phyloP scores from a whole-genome alignment of 2,113 vertebrate species.

The Vombatus ursinus region DNA sequence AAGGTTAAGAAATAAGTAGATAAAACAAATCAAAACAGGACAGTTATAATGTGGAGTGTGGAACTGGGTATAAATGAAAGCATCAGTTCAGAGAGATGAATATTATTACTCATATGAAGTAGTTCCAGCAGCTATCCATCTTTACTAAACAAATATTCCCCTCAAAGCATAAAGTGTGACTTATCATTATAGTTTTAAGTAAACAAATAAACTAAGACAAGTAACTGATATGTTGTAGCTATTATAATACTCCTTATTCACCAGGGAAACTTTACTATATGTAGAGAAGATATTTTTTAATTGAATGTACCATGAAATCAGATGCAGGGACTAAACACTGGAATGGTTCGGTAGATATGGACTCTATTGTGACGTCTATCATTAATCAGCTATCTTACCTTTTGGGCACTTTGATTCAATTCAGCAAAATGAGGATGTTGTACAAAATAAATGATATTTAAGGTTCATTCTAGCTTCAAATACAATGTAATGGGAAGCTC shows the following conservation, averaged over 20 bases:
- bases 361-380: neutral
- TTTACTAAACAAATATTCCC: neutral
- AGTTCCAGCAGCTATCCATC: neutral
- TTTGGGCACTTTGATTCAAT: neutral
- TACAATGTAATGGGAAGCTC: neutral
- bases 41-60: neutral
- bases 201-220: neutral
- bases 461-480: neutral
- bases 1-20: neutral
- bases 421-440: neutral
- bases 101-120: neutral
- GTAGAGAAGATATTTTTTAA: neutral
- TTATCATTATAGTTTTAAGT: neutral
- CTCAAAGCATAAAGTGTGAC: neutral
- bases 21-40: neutral
- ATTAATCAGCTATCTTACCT: neutral
- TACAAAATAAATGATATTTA: neutral
- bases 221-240: neutral
- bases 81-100: neutral
- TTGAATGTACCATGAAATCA: neutral
- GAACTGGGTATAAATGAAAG: neutral
- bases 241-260: neutral
- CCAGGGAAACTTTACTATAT: neutral
- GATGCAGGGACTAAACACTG: neutral
- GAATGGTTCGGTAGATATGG: neutral